These are phyloP conservation scores for Electrophaes corylata DNA, from an alignment of 2,888 invertebrate species.

Conservation along the genomic window DNA sequence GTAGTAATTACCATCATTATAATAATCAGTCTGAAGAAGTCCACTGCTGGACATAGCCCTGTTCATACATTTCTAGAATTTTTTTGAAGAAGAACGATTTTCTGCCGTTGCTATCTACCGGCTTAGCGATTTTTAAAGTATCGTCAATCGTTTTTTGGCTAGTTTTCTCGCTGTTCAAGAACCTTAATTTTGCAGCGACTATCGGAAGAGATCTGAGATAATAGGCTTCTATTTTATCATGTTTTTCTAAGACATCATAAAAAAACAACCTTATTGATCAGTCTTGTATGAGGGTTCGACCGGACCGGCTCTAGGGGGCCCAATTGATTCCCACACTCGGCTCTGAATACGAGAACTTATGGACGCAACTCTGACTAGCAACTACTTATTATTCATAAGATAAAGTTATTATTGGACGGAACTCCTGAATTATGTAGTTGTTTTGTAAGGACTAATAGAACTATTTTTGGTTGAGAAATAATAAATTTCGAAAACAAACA, in stretches of 20 bases:
- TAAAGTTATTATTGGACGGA: slow-evolving; percentile 22
- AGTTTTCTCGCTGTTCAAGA: too few relatives aligned
- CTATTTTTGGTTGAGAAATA: not conserved
- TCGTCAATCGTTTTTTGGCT: too few relatives aligned
- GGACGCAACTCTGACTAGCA: slow-evolving; percentile 13
- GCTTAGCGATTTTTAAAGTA: too few relatives aligned
- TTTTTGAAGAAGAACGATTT: too few relatives aligned
- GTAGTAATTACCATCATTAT: too few relatives aligned
- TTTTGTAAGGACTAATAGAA: slow-evolving; percentile 10
- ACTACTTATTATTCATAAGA: slow-evolving; percentile 23
- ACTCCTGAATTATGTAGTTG: slow-evolving; percentile 20
- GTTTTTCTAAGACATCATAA: too few relatives aligned
- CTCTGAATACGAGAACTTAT: slow-evolving; percentile 16
- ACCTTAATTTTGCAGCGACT: too few relatives aligned
- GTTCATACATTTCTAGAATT: too few relatives aligned
- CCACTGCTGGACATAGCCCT: too few relatives aligned
- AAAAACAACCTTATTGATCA: not conserved
- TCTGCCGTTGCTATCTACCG: too few relatives aligned
- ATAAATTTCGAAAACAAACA: not conserved
- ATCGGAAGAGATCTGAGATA: too few relatives aligned
- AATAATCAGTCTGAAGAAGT: too few relatives aligned
- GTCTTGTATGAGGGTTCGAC: not conserved
- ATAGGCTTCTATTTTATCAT: not conserved
- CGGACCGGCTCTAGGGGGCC: slow-evolving; percentile 1
- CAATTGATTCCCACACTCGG: slow-evolving; percentile 26